Evolutionary conservation across 1,140 invertebrate genomes (phyloP).

Genomic region (Archivesica marissinica): DNA sequence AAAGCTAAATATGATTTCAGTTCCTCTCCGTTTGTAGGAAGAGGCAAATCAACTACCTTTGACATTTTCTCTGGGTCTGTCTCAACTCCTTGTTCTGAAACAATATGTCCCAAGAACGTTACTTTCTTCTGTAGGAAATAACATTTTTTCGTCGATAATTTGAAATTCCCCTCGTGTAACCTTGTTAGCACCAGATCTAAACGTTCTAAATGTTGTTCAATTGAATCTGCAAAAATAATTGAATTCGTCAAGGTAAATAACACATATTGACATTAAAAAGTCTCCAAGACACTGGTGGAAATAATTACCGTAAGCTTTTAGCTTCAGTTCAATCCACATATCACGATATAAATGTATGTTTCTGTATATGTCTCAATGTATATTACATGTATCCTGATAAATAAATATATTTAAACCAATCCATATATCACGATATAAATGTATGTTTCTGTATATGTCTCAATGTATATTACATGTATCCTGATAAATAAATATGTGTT

Average conservation of each 20-base stretch:
- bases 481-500: too few relatives aligned
- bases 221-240: neutral
- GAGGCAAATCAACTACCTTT: neutral
- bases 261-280: neutral
- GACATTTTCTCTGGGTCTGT: slow-evolving; percentile 23
- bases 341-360: too few relatives aligned
- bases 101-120: neutral
- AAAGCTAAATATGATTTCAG: neutral
- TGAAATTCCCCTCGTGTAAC: neutral
- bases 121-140: neutral
- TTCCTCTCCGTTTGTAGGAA: neutral
- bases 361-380: too few relatives aligned
- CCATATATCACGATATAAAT: too few relatives aligned
- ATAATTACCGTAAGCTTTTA: too few relatives aligned
- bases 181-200: neutral
- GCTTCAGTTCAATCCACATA: too few relatives aligned
- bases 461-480: too few relatives aligned
- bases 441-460: too few relatives aligned
- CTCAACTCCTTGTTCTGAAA: slow-evolving; percentile 6
- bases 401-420: too few relatives aligned
- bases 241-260: neutral
- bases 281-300: neutral
- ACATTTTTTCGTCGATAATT: neutral
- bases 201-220: neutral
- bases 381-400: too few relatives aligned